Conservation (phyloP, 2,113 vertebrate genomes). For the Enhydra lutris region DNA sequence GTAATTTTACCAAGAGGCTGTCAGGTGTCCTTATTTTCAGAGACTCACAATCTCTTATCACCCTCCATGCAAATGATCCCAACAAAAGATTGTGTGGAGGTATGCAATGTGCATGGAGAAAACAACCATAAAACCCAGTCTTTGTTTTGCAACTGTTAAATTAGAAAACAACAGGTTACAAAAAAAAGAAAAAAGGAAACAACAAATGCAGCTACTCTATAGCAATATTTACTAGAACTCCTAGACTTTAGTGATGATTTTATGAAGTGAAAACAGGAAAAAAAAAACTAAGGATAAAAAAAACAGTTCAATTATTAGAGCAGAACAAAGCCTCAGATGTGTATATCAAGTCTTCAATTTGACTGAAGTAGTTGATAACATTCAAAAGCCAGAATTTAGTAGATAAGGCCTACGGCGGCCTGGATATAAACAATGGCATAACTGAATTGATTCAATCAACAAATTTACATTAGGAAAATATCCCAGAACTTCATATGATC, state of each 20-base stretch:
- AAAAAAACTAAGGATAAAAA: not conserved
- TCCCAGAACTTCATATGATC: not conserved
- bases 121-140: not conserved
- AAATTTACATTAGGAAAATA: not conserved
- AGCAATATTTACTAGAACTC: not conserved
- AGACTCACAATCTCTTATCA: not conserved
- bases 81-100: not conserved
- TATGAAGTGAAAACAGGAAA: not conserved
- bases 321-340: not conserved
- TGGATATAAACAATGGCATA: not conserved
- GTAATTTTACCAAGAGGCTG: not conserved
- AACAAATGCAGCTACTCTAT: not conserved
- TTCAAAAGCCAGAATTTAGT: not conserved
- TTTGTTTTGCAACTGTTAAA: conserved; percentile 1
- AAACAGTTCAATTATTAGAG: not conserved
- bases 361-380: not conserved
- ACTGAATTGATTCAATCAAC: not conserved
- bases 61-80: not conserved
- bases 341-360: not conserved
- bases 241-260: not conserved
- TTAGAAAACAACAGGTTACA: not conserved
- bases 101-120: not conserved
- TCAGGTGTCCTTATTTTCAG: not conserved
- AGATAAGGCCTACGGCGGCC: not conserved
- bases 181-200: too few species aligned